These are phyloP conservation scores for Hypsibius dujardini DNA, from an alignment of 1,140 invertebrate genomes.

Conservation along the genomic window DNA sequence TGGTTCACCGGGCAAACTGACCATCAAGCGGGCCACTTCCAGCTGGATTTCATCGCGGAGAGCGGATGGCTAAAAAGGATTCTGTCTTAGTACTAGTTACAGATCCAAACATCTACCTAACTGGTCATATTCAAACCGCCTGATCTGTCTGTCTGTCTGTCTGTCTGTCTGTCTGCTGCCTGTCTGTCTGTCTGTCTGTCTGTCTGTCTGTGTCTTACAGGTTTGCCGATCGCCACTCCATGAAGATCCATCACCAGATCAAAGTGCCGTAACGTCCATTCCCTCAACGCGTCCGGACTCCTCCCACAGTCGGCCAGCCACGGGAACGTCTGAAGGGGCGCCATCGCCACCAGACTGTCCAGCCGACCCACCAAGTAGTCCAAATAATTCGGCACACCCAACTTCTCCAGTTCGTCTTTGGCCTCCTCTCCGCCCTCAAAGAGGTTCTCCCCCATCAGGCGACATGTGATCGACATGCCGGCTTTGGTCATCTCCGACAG, in stretches of 20 bases:
- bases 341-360: neutral
- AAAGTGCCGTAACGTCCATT: neutral
- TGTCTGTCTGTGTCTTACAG: neutral
- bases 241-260: neutral
- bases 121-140: neutral
- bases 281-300: neutral
- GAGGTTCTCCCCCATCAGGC: neutral
- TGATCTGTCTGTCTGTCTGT: neutral
- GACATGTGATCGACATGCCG: neutral
- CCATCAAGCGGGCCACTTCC: slow-evolving; percentile 12
- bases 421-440: neutral
- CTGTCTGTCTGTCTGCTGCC: too few species aligned
- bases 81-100: neutral
- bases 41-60: neutral
- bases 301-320: neutral
- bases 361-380: neutral
- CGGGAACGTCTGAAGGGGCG: neutral
- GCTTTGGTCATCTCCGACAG: neutral
- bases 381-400: neutral
- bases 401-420: neutral
- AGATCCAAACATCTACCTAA: neutral
- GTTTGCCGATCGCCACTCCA: slow-evolving; percentile 5
- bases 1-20: neutral
- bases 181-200: too few species aligned
- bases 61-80: neutral